A percentile compares a stretch with the other conserved stretches of the same genome.
These are phyloP conservation scores for Pachycephus smyrnensis DNA, from an alignment of 2,888 invertebrate genomes.

Conservation along the genomic window DNA sequence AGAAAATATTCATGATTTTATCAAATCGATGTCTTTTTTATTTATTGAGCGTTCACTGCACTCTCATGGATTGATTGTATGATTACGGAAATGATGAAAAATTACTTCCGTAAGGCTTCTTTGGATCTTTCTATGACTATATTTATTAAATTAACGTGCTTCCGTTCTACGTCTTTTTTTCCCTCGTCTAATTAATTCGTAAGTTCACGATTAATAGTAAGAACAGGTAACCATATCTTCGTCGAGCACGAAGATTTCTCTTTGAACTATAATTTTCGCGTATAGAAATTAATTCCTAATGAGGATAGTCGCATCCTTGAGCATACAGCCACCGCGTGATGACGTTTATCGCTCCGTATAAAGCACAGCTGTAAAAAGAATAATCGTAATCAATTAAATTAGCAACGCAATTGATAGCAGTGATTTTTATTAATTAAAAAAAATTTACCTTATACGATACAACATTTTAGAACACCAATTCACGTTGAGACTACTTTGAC, in stretches of 20 bases:
- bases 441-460: conserved; percentile 47
- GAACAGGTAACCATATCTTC: background rate
- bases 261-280: background rate
- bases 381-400: conserved; percentile 18
- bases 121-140: background rate
- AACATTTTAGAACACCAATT: conserved; percentile 46
- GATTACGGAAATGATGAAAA: background rate
- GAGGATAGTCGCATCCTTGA: conserved; percentile 41
- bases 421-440: conserved; percentile 11
- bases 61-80: background rate
- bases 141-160: background rate
- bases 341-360: conserved; percentile 45
- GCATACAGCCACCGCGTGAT: conserved; percentile 48
- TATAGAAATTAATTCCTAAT: conserved; percentile 14
- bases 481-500: conserved; percentile 42
- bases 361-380: conserved; percentile 43
- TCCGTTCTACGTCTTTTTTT: background rate
- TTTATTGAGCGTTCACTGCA: background rate
- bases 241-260: background rate
- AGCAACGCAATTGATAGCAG: conserved; percentile 25
- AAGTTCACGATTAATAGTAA: background rate
- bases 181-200: background rate
- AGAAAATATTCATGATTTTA: background rate
- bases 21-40: background rate
- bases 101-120: background rate